Evolutionary conservation across 2,888 invertebrate genomes (phyloP).

Genomic region (Drosophila falleni): DNA sequence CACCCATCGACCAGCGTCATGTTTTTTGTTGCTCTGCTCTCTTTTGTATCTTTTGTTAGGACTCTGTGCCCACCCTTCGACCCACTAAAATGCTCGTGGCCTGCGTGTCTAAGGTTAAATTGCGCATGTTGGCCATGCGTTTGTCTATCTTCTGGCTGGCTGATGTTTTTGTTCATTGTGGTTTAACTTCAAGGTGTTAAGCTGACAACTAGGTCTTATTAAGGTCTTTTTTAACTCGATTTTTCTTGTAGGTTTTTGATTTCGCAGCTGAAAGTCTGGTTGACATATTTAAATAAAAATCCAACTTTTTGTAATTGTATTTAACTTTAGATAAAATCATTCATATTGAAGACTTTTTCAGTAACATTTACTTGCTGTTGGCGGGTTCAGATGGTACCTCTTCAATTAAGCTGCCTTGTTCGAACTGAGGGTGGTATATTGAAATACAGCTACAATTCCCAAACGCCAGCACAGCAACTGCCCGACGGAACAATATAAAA

Average conservation of each 20-base stretch:
- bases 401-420: slow-evolving; percentile 21
- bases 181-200: slow-evolving; percentile 64
- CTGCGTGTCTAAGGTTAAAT: slow-evolving; percentile 69
- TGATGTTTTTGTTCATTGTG: slow-evolving; percentile 50
- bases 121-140: slow-evolving; percentile 69
- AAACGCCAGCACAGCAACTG: slow-evolving; percentile 36
- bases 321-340: not conserved
- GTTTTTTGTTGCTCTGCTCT: slow-evolving; percentile 25
- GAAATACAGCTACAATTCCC: slow-evolving; percentile 39
- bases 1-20: slow-evolving; percentile 1
- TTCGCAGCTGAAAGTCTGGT: slow-evolving; percentile 30
- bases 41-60: slow-evolving; percentile 26
- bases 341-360: slow-evolving; percentile 16
- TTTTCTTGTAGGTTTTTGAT: slow-evolving; percentile 39
- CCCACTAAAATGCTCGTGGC: slow-evolving; percentile 10
- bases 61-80: not conserved
- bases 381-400: slow-evolving; percentile 4
- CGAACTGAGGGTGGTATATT: slow-evolving; percentile 32
- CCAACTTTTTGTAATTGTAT: not conserved
- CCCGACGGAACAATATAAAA: slow-evolving; percentile 61
- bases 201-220: slow-evolving; percentile 42
- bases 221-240: slow-evolving; percentile 8
- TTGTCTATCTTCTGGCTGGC: slow-evolving; percentile 36
- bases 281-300: slow-evolving; percentile 20
- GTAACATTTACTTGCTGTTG: not conserved